Percentiles rank a stretch among this genome's conserved stretches.
Evolutionary conservation across 2,888 invertebrate species (phyloP).

Genomic region (Ophioninae sp.): DNA sequence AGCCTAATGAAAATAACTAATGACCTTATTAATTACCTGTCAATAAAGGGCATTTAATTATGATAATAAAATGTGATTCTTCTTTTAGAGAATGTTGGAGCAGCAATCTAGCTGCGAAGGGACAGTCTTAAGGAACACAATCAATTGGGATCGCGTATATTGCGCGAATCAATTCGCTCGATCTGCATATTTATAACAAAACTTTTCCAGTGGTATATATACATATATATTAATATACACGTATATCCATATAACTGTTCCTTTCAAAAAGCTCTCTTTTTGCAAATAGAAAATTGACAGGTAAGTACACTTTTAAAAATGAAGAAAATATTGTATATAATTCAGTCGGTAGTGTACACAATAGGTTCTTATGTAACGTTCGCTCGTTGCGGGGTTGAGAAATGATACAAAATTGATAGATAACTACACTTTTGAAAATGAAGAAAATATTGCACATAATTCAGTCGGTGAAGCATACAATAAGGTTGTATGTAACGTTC

Average conservation of each 20-base stretch:
- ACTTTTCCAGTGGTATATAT: neutral
- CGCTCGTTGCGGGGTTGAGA: neutral
- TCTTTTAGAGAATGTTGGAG: conserved; percentile 56
- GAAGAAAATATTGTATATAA: neutral
- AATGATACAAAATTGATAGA: neutral
- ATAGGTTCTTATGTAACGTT: neutral
- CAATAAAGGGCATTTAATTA: neutral
- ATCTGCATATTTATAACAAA: conserved; percentile 33
- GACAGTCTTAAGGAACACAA: conserved; percentile 25
- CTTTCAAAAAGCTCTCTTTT: neutral
- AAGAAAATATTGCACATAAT: neutral
- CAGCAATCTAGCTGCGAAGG: conserved; percentile 40
- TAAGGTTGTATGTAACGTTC: neutral
- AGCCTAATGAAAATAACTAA: neutral
- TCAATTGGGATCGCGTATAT: conserved; percentile 9
- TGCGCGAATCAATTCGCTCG: neutral
- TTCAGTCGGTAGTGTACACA: neutral
- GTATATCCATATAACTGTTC: neutral
- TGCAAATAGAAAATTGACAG: neutral
- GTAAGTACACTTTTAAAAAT: neutral
- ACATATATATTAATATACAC: neutral
- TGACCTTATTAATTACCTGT: neutral
- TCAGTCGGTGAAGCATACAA: neutral
- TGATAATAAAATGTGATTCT: neutral
- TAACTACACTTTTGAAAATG: neutral